Percentiles rank a stretch among this genome's conserved stretches.
Evolutionary conservation across 1,140 invertebrate species (phyloP).

Genomic region (Cyrtorhinus lividipennis): DNA sequence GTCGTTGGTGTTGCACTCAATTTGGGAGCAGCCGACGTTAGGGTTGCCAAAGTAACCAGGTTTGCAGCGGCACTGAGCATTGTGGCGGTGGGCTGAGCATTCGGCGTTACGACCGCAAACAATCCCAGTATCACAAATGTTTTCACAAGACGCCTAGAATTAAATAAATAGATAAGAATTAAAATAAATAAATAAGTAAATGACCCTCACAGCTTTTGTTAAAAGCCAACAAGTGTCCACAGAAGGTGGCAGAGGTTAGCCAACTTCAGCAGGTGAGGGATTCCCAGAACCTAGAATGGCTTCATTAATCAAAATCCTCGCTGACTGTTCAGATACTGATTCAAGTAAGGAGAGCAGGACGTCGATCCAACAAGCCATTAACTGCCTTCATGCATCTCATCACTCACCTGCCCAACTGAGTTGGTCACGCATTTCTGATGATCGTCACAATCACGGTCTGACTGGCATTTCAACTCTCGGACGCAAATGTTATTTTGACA

Average conservation of each 20-base stretch:
- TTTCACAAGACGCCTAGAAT: slow-evolving; percentile 46
- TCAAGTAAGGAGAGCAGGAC: too few species aligned
- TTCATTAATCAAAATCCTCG: neutral
- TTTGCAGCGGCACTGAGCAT: slow-evolving; percentile 58
- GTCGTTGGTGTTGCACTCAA: slow-evolving; percentile 52
- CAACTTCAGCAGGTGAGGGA: too few species aligned
- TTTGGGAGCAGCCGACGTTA: slow-evolving; percentile 54
- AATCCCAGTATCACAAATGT: slow-evolving; percentile 46
- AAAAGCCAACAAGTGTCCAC: neutral
- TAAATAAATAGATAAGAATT: too few species aligned
- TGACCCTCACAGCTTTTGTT: too few species aligned
- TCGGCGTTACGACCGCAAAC: slow-evolving; percentile 67
- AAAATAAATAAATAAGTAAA: neutral
- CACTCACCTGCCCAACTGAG: slow-evolving; percentile 39
- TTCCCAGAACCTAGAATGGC: too few species aligned
- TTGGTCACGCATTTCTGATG: slow-evolving; percentile 53
- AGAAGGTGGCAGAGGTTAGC: neutral
- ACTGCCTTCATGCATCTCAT: too few species aligned
- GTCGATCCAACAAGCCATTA: too few species aligned
- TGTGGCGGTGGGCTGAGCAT: slow-evolving; percentile 52
- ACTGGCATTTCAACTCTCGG: slow-evolving; percentile 56
- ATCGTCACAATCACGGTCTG: slow-evolving; percentile 49
- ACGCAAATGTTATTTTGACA: slow-evolving; percentile 69
- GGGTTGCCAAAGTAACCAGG: slow-evolving; percentile 64
- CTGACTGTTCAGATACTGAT: neutral